phyloP scores from a whole-genome alignment of 2,797 vertebrate genomes.

The Kryptopterus vitreolus region DNA sequence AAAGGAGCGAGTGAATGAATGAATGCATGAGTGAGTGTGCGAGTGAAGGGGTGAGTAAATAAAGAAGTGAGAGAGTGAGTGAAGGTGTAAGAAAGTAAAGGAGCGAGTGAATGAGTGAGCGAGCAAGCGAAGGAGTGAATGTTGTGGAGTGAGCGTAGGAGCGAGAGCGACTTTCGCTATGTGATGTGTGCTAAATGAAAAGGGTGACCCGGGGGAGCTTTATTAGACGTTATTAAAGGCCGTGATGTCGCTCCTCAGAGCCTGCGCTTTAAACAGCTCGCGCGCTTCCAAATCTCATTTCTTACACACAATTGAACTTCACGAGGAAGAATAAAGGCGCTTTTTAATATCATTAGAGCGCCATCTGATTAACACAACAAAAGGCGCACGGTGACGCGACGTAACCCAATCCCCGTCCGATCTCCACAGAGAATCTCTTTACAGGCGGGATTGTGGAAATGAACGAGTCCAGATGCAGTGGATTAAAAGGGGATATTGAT shows the following conservation, averaged over 20 bases:
- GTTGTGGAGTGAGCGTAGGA: not conserved
- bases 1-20: no score
- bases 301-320: slow-evolving; percentile 86
- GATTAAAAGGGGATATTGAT: not conserved
- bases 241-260: slow-evolving; percentile 76
- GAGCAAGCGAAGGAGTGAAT: no score
- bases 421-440: slow-evolving; percentile 48
- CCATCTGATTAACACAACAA: slow-evolving; percentile 69
- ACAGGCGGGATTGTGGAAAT: not conserved
- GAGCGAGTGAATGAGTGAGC: no score
- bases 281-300: slow-evolving; percentile 83
- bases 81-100: no score
- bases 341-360: slow-evolving; percentile 75
- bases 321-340: slow-evolving; percentile 63
- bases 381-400: slow-evolving; percentile 56
- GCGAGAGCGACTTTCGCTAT: slow-evolving; percentile 40
- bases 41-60: no score
- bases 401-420: not conserved
- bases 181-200: slow-evolving; percentile 71
- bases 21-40: no score
- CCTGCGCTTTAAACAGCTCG: slow-evolving; percentile 82
- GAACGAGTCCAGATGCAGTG: not conserved
- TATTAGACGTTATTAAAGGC: slow-evolving; percentile 83
- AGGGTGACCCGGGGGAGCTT: slow-evolving; percentile 70
- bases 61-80: no score